Evolutionary conservation across 1,140 invertebrate species (phyloP), one percentile per base, ranked within the genome.

Genomic region (Fopius arisanus): DNA sequence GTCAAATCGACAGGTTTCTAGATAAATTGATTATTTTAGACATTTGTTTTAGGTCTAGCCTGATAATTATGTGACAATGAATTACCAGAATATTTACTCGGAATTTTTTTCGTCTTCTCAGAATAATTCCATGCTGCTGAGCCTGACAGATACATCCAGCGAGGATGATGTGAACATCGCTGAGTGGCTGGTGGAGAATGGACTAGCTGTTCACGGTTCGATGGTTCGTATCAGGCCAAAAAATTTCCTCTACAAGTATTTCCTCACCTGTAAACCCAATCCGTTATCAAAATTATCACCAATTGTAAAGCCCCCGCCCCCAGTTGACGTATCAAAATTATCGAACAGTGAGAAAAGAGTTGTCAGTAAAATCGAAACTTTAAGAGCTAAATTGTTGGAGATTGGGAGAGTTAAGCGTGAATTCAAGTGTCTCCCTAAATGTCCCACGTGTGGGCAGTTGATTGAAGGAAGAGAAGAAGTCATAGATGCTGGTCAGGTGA

Each of bases 81-180:
- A n/a, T n/a, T n/a, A n/a, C 78, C 74, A 67, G 70, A 67, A 29
- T 33, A 4, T 33, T 33, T 33, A 33, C 31, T 4, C 3, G 31
- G 31, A 4, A 37, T 3, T 37, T 12, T 10, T 37, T 5, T 37
- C 12, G 1, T 37, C 33, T 10, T 37, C 9, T 12, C 59, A 86
- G 84, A 74, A 83, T 5, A 86, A 86, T 48, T 84, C 80, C 0
- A 80, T 84, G 81, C 31, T 83, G 41, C 40, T 86, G 10, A 67
- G 62, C 14, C 74, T 86, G 23, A 80, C 79, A 19, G 81, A 86
- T 29, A 84, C 81, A 19, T 74, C 33, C 23, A 76, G 76, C 31
- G 75, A 78, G 5, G 76, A 80, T 4, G 79, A 79, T 68, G 69
- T 82, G 2, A 73, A 80, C 10, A 82, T 86, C 40, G 81, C 75